A percentile compares a stretch with the other conserved stretches of the same genome.
These are phyloP conservation scores for Tetranychus piercei DNA, from an alignment of 2,888 invertebrate genomes.

Conservation along the genomic window DNA sequence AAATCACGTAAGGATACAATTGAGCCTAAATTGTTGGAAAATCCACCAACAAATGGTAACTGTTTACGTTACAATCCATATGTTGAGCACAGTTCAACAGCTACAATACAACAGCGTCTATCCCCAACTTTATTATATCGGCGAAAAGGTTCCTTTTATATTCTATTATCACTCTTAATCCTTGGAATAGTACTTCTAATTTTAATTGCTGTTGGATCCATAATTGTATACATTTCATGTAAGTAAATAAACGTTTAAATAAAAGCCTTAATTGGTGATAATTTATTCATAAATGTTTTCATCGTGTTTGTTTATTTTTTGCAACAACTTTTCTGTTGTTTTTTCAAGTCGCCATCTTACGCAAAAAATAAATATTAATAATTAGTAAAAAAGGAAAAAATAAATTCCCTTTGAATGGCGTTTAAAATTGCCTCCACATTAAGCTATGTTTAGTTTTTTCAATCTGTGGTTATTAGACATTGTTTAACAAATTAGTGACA, in stretches of 20 bases:
- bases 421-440: too few relatives aligned
- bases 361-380: too few relatives aligned
- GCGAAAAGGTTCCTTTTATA: conserved; percentile 2
- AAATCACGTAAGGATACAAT: background rate
- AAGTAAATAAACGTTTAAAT: background rate
- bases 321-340: background rate
- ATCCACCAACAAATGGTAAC: background rate
- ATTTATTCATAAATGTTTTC: too few relatives aligned
- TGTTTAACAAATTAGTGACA: too few relatives aligned
- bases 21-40: background rate
- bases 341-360: too few relatives aligned
- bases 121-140: background rate
- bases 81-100: background rate
- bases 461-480: too few relatives aligned
- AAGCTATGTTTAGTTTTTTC: too few relatives aligned
- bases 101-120: background rate
- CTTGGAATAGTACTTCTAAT: conserved; percentile 3
- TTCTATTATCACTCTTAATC: background rate
- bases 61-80: background rate
- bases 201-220: conserved; percentile 3
- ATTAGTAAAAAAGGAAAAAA: too few relatives aligned
- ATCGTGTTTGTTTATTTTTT: background rate
- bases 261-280: too few relatives aligned
- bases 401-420: too few relatives aligned
- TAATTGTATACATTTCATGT: conserved; percentile 6